Evolutionary conservation across 2,888 invertebrate species (phyloP).

Genomic region (Uropetala carovei): DNA sequence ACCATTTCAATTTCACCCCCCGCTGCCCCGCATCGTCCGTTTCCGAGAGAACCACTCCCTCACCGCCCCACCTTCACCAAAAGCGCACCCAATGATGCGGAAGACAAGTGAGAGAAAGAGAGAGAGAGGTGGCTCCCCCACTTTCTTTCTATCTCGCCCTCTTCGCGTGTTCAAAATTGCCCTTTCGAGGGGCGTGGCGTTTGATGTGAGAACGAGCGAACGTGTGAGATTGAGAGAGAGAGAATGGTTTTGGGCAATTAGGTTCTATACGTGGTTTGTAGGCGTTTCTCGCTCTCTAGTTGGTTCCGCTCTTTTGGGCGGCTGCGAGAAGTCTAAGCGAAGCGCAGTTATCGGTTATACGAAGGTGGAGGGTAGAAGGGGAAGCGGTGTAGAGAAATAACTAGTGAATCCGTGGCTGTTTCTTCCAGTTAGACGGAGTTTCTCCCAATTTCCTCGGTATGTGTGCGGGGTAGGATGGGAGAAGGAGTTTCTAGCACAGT

Average conservation of each 20-base stretch:
- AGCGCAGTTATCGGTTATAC: too few relatives aligned
- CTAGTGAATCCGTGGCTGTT: too few relatives aligned
- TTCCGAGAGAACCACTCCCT: slow-evolving; percentile 43
- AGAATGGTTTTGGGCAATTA: slow-evolving; percentile 10
- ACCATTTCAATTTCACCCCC: slow-evolving; percentile 56
- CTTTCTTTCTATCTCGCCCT: not conserved
- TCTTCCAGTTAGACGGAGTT: too few relatives aligned
- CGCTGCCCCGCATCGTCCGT: slow-evolving; percentile 37
- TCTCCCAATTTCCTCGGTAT: too few relatives aligned
- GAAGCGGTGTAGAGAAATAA: not conserved
- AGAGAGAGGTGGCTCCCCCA: not conserved
- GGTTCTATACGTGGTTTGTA: not conserved
- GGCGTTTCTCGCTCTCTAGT: not conserved
- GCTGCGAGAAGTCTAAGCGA: too few relatives aligned
- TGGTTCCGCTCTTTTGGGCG: not conserved
- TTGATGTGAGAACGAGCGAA: not conserved
- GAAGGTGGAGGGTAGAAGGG: not conserved
- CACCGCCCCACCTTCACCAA: not conserved
- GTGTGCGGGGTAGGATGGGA: too few relatives aligned
- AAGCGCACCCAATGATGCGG: slow-evolving; percentile 35
- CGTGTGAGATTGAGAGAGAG: not conserved
- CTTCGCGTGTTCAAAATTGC: not conserved
- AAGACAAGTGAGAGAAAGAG: not conserved
- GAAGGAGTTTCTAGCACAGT: too few relatives aligned
- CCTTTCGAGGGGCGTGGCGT: not conserved